Conservation (phyloP, 2,888 invertebrate genomes). For the Desoria tigrina region DNA sequence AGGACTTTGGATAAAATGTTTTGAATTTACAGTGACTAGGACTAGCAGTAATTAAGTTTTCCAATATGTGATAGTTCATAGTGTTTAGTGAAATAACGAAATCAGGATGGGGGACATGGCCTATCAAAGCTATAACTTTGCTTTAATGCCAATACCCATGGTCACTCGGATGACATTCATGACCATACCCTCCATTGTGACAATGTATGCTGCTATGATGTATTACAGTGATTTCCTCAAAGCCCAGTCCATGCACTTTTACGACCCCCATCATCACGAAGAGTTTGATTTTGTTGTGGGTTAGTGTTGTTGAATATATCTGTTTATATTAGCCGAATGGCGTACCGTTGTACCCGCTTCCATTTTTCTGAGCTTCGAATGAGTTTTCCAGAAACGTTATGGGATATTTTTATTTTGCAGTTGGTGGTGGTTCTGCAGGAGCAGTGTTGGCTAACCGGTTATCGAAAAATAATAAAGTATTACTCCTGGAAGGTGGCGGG, state of each 20-base stretch:
- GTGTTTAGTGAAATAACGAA: not conserved
- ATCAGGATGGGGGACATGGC: conserved; percentile 12
- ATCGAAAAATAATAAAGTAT: conserved; percentile 37
- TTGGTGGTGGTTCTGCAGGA: conserved; percentile 40
- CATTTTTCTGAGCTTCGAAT: not conserved
- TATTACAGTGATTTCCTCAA: conserved; percentile 42
- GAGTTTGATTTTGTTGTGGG: conserved; percentile 44
- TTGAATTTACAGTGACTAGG: no score
- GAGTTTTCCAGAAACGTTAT: not conserved
- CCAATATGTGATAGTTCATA: no score
- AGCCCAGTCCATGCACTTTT: conserved; percentile 30
- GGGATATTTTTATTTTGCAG: conserved; percentile 18
- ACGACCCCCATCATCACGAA: conserved; percentile 35
- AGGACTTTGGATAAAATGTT: not conserved
- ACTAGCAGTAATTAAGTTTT: no score
- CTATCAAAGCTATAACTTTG: conserved; percentile 29
- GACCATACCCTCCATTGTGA: conserved; percentile 39
- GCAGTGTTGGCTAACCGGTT: conserved; percentile 42
- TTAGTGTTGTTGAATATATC: conserved; percentile 8
- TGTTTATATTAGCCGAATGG: not conserved
- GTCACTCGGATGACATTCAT: conserved; percentile 38
- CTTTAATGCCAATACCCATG: conserved; percentile 38
- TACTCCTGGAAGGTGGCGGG: conserved; percentile 44
- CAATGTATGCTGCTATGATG: conserved; percentile 42
- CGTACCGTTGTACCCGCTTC: not conserved